phyloP scores from a whole-genome alignment of 2,113 vertebrate species.

The Salvator merianae region DNA sequence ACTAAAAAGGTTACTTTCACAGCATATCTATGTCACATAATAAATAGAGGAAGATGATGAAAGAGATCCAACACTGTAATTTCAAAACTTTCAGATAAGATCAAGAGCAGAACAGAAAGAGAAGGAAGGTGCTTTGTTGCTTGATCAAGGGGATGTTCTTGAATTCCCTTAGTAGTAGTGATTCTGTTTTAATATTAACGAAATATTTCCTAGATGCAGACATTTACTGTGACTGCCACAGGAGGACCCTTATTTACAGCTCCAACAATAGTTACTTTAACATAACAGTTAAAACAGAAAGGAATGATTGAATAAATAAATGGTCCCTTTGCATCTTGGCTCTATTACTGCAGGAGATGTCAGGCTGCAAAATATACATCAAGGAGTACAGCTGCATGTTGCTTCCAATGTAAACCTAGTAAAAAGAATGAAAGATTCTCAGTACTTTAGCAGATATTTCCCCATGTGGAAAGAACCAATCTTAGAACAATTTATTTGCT shows the following conservation, averaged over 20 bases:
- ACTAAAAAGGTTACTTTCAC: slow-evolving; percentile 69
- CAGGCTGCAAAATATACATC: background rate
- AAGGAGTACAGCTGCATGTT: slow-evolving; percentile 33
- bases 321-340: background rate
- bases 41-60: background rate
- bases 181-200: background rate
- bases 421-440: background rate
- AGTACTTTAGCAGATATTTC: accelerated
- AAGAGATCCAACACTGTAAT: background rate
- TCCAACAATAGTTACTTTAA: background rate
- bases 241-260: background rate
- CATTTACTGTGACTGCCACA: background rate
- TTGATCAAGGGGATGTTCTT: background rate
- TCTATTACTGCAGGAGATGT: background rate
- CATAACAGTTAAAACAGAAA: background rate
- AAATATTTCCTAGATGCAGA: background rate
- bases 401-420: slow-evolving; percentile 10
- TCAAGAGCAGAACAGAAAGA: too few species aligned
- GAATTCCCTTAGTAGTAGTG: background rate
- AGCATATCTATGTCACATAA: slow-evolving; percentile 45
- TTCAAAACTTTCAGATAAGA: background rate
- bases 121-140: background rate
- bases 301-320: background rate
- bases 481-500: accelerated
- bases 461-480: background rate